These are phyloP conservation scores for Arrhamphus sclerolepis DNA, from an alignment of 2,797 vertebrate species.

Conservation along the genomic window DNA sequence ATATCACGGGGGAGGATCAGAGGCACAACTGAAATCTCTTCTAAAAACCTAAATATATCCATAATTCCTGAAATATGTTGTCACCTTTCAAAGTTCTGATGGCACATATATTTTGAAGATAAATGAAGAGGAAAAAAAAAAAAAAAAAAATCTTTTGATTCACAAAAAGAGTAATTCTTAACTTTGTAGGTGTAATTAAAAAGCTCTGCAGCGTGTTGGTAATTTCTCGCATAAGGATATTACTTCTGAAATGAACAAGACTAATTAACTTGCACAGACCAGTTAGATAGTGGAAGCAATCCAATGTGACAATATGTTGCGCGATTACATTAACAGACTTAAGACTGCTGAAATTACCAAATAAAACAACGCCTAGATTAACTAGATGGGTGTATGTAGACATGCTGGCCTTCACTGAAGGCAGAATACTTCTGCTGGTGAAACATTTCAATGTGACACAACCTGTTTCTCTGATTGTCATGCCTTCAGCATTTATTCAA, in stretches of 20 bases:
- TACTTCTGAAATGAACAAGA: constrained; percentile 19
- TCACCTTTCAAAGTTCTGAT: not conserved
- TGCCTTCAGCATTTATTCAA: constrained; percentile 26
- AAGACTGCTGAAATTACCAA: constrained; percentile 27
- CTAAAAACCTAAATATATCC: constrained; percentile 26
- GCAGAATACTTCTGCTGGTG: constrained; percentile 1
- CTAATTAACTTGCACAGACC: constrained; percentile 16
- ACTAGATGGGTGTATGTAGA: not conserved
- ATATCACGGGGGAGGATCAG: constrained; percentile 29
- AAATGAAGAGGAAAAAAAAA: constrained; percentile 26
- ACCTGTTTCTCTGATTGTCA: constrained; percentile 2
- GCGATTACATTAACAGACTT: constrained; percentile 26
- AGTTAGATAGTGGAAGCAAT: constrained; percentile 15
- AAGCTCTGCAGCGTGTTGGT: constrained; percentile 17
- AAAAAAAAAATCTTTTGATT: constrained; percentile 29
- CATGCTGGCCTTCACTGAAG: not conserved
- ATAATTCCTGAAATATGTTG: constrained; percentile 2
- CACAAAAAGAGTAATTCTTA: constrained; percentile 26
- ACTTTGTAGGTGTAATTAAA: constrained; percentile 48
- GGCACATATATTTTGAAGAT: not conserved
- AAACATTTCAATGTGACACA: constrained; percentile 11
- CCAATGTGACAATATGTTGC: constrained; percentile 18
- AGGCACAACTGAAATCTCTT: constrained; percentile 27
- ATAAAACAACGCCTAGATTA: not conserved
- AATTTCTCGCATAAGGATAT: constrained; percentile 29